Conservation (phyloP, 2,888 invertebrate species). For the Piscicola geometra region DNA sequence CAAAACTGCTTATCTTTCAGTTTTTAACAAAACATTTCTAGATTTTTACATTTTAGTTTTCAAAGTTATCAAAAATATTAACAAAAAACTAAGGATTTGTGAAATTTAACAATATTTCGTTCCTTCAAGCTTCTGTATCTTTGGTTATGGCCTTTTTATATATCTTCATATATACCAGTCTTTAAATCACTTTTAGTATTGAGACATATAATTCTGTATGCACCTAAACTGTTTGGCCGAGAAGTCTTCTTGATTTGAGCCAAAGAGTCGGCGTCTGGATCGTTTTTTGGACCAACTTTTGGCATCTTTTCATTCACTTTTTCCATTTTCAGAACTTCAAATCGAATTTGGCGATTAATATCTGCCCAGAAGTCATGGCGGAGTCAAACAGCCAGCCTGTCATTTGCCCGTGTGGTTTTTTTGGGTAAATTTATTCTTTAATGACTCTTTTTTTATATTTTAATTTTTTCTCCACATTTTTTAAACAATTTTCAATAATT, state of each 20-base stretch:
- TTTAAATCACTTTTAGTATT: conserved; percentile 13
- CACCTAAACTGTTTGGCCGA: neutral
- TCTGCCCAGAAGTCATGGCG: conserved; percentile 27
- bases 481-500: neutral
- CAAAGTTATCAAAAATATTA: too few species aligned
- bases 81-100: too few species aligned
- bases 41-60: too few species aligned
- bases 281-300: neutral
- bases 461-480: conserved; percentile 6
- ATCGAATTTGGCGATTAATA: neutral
- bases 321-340: neutral
- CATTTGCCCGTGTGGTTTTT: conserved; percentile 37
- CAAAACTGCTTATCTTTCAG: too few species aligned
- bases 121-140: neutral
- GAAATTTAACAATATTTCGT: neutral
- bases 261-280: neutral
- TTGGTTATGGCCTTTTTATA: conserved; percentile 13
- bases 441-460: neutral
- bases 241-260: neutral
- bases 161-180: conserved; percentile 4
- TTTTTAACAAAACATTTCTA: too few species aligned
- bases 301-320: neutral
- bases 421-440: conserved; percentile 32
- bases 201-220: conserved; percentile 7
- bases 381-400: conserved; percentile 37